Percentiles rank a stretch among this genome's conserved stretches.
These are phyloP conservation scores for Homarus americanus DNA, from an alignment of 1,140 invertebrate genomes.

Conservation along the genomic window DNA sequence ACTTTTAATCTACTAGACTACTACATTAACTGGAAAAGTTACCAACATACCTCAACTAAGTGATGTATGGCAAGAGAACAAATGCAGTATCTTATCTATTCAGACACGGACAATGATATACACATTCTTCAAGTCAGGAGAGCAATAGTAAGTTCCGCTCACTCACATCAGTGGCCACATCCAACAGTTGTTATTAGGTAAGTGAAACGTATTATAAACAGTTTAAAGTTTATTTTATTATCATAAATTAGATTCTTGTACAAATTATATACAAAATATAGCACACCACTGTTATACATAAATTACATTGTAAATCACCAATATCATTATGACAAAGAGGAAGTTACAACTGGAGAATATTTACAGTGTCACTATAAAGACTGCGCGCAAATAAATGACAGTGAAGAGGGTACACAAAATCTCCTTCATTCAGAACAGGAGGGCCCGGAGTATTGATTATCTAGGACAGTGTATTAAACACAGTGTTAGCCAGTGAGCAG, in stretches of 20 bases:
- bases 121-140: no score
- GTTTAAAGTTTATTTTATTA: constrained; percentile 59
- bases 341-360: constrained; percentile 54
- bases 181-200: no score
- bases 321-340: constrained; percentile 64
- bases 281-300: constrained; percentile 71
- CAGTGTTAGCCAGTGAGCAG: not conserved
- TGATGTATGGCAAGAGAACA: no score
- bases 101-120: no score
- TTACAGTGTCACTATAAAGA: constrained; percentile 48
- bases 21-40: no score
- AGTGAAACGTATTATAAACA: not conserved
- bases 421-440: not conserved
- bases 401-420: constrained; percentile 25
- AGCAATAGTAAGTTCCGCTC: no score
- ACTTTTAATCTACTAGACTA: no score
- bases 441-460: not conserved
- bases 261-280: constrained; percentile 72
- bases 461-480: not conserved
- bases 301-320: constrained; percentile 69
- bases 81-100: no score
- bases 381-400: constrained; percentile 34
- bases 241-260: constrained; percentile 71
- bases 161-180: no score
- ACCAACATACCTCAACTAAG: no score